Evolutionary conservation across 2,797 vertebrate species (phyloP).

Genomic region (Rhabdophis nuchalis): DNA sequence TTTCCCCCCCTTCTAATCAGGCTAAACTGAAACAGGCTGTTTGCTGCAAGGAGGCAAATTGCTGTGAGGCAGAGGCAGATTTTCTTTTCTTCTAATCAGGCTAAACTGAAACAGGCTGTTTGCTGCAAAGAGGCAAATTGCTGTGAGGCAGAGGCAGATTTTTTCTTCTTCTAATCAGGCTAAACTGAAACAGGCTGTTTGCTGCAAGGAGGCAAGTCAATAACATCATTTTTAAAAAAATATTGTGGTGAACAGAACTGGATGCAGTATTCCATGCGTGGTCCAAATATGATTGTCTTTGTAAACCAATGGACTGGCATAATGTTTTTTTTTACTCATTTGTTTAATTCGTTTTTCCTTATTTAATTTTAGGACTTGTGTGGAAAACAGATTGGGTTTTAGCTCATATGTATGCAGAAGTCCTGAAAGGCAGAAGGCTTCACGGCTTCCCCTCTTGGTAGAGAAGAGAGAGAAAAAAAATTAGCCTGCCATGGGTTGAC

Average conservation of each 20-base stretch:
- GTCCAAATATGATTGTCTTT: background rate
- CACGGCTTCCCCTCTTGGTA: background rate
- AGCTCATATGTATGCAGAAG: background rate
- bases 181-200: too few species aligned
- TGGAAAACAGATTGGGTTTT: background rate
- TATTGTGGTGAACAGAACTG: background rate
- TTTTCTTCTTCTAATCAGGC: too few species aligned
- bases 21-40: too few species aligned
- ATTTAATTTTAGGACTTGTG: background rate
- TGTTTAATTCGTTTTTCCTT: background rate
- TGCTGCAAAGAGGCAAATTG: too few species aligned
- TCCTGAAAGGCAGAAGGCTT: background rate
- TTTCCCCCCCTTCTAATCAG: too few species aligned
- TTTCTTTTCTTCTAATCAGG: too few species aligned
- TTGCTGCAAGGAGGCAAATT: too few species aligned
- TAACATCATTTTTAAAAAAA: too few species aligned
- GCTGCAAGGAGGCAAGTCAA: too few species aligned
- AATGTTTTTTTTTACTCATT: background rate
- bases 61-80: too few species aligned
- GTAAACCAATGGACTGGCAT: background rate
- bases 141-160: too few species aligned
- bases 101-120: too few species aligned
- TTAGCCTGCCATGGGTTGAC: background rate
- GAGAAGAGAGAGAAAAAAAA: background rate
- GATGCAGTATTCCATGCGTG: background rate